Base-by-base conservation (phyloP, 2,797 vertebrate species). In the Gila robusta region DNA sequence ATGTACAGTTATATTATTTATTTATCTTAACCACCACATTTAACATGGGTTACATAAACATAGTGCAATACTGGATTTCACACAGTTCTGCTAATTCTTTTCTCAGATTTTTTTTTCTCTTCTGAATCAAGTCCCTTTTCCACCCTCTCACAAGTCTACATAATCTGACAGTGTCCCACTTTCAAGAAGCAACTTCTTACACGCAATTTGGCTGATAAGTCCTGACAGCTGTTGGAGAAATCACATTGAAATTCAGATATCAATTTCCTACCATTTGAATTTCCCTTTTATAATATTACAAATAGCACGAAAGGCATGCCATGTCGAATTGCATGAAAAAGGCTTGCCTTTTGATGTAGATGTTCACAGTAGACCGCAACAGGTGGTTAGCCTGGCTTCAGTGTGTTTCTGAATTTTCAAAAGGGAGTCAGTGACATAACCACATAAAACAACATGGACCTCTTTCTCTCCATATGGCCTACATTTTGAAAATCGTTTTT, bases 171-270 rank as follows among this genome's bases (percentile, higher is more conserved):
- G 77, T 81, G 35, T 77, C 74, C 83, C 81, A 85, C 80, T 86
- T 86, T 85, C 49, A 56, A 73, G 74, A 74, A 35, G 62, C 76
- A 67, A 74, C 28, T 37, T 28, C 26, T 54, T 66, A 73, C 79
- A 54, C 47, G 47, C 69, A 78, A 86, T 87, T 81, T 80, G 59
- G 52, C 52, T 74, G 71, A 78, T 88, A 52, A 32, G 14, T 69
- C 66, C 39, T 81, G 87, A 86, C 89, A 74, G 69, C 56, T 80
- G 35, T 81, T 39, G 59, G 37, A 87, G 67, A 78, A 83, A 81
- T 86, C 89, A 79, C 78, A 77, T 62, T 54, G 66, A 74, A 88
- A 88, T 82, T 81, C 89, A 59, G 81, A 69, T 66, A 72, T 88
- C 73, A 79, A 69, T 89, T 86, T 86, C 64, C 72, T 69, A 81